Evolutionary conservation across 2,797 vertebrate genomes (phyloP).

Genomic region (Spinus pinus): DNA sequence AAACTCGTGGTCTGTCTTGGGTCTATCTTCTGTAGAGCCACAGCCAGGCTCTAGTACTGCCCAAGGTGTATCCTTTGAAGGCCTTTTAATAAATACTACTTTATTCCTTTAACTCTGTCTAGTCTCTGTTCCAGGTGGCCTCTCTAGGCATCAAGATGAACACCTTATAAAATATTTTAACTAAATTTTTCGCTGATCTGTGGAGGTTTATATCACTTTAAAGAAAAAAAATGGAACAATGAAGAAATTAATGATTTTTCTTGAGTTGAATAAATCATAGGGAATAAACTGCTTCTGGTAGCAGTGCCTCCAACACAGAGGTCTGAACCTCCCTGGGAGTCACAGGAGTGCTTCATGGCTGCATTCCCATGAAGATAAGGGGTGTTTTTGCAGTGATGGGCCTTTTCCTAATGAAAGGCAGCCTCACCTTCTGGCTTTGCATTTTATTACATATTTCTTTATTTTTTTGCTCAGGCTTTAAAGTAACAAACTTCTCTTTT

Average conservation of each 20-base stretch:
- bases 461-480: background rate
- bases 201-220: background rate
- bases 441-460: background rate
- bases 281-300: background rate
- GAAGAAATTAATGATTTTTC: background rate
- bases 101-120: background rate
- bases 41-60: no score
- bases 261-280: background rate
- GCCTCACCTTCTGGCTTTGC: background rate
- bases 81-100: background rate
- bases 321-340: background rate
- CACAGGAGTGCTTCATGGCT: background rate
- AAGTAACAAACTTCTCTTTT: background rate
- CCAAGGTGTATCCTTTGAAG: background rate
- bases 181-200: background rate
- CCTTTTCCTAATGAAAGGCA: background rate
- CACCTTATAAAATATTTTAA: background rate
- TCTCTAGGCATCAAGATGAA: background rate
- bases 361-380: background rate
- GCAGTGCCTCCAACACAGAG: rapidly evolving
- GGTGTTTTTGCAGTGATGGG: background rate
- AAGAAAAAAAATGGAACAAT: background rate
- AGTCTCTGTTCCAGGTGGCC: background rate
- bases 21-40: no score
- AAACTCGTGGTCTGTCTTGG: background rate